These are phyloP conservation scores for Cephalopholis sonnerati DNA, from an alignment of 2,113 vertebrate genomes.

Conservation along the genomic window DNA sequence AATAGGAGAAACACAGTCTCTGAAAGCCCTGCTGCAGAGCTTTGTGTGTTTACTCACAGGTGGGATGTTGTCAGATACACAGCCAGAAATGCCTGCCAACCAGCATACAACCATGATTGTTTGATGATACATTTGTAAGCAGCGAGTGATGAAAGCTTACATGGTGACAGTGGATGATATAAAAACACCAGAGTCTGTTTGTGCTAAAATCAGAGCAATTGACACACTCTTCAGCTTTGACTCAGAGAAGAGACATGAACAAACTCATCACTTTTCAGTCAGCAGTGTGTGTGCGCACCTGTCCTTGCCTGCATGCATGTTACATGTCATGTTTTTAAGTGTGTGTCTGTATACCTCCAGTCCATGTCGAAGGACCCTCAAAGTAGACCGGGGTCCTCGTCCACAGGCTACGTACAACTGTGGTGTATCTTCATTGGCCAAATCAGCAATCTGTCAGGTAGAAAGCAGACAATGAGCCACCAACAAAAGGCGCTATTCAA, in stretches of 20 bases:
- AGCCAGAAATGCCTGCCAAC: background rate
- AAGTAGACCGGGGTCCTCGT: slow-evolving; percentile 93
- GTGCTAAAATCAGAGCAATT: slow-evolving; percentile 53
- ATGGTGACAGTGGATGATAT: background rate
- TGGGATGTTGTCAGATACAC: background rate
- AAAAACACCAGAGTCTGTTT: background rate
- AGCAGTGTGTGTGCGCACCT: background rate
- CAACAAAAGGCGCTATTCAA: background rate
- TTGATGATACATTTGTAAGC: background rate
- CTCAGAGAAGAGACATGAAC: slow-evolving; percentile 76
- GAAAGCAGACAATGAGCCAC: background rate
- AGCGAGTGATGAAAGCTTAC: background rate
- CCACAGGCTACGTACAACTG: slow-evolving; percentile 96
- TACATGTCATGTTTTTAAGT: background rate
- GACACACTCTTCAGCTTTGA: slow-evolving; percentile 55
- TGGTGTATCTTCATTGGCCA: slow-evolving; percentile 98
- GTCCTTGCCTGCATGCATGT: too few relatives aligned
- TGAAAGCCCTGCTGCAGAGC: background rate
- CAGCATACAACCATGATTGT: background rate
- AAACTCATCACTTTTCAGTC: slow-evolving; percentile 64
- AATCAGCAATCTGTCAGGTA: slow-evolving; percentile 92
- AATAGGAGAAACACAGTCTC: background rate
- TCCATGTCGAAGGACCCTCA: slow-evolving; percentile 96
- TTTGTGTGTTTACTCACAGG: background rate
- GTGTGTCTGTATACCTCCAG: slow-evolving; percentile 88